phyloP scores from a whole-genome alignment of 2,797 vertebrate species.

The Scolopax rusticola region DNA sequence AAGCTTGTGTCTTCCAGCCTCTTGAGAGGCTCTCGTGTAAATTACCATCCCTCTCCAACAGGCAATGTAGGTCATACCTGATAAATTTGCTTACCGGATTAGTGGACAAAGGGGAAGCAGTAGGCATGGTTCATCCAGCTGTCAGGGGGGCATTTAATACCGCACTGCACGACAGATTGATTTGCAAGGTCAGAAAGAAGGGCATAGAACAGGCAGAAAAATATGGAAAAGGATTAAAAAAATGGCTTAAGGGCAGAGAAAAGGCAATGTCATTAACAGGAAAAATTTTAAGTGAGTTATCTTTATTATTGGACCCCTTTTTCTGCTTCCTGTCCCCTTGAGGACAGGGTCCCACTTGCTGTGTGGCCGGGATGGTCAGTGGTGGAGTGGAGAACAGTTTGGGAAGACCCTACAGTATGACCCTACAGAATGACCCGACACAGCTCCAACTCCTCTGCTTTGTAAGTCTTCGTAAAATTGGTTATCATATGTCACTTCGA shows the following conservation, averaged over 20 bases:
- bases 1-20: background rate
- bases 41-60: background rate
- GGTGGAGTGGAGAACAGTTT: background rate
- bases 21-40: background rate
- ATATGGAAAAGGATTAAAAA: background rate
- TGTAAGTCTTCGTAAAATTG: background rate
- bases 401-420: background rate
- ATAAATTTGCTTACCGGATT: background rate
- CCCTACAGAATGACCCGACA: background rate
- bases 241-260: background rate
- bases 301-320: background rate
- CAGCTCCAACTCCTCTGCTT: background rate
- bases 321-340: background rate
- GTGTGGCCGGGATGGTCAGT: rapidly evolving
- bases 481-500: background rate
- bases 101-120: background rate
- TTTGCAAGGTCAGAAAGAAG: constrained; percentile 19
- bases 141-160: background rate
- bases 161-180: background rate
- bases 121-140: background rate
- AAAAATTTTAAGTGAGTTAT: background rate
- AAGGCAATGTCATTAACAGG: background rate
- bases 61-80: background rate
- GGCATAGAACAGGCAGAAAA: background rate
- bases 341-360: background rate